A percentile compares a stretch with the other conserved stretches of the same genome.
phyloP scores from a whole-genome alignment of 2,797 vertebrate species.

The Sebastes steindachneri region DNA sequence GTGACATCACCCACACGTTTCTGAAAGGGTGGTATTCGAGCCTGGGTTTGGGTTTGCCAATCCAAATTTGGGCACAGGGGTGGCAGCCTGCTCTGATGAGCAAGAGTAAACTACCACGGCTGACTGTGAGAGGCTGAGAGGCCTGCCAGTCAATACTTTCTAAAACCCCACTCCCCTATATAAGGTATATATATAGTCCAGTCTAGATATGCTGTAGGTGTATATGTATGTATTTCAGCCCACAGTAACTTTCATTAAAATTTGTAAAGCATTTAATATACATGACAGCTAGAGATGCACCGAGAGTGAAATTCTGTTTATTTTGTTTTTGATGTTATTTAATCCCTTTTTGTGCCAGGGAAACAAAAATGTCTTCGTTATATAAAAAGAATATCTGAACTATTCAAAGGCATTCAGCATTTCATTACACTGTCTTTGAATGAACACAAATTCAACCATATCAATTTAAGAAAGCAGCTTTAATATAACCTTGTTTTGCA shows the following conservation, averaged over 20 bases:
- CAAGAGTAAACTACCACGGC: background rate
- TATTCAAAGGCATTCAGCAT: too few species aligned
- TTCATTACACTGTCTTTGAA: too few species aligned
- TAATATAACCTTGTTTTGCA: too few species aligned
- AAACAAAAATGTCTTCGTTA: too few species aligned
- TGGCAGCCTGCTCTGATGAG: slow-evolving; percentile 4
- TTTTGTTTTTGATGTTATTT: too few species aligned
- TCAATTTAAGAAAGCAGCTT: too few species aligned
- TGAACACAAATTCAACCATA: too few species aligned
- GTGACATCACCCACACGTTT: slow-evolving; percentile 41
- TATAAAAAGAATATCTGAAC: too few species aligned
- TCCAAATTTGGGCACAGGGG: slow-evolving; percentile 17
- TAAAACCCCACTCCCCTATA: background rate
- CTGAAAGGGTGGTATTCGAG: slow-evolving; percentile 20
- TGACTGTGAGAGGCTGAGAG: slow-evolving; percentile 13
- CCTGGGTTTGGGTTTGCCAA: slow-evolving; percentile 4
- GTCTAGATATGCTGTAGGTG: background rate
- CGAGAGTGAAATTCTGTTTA: too few species aligned
- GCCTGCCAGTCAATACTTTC: slow-evolving; percentile 10
- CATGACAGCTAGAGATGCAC: too few species aligned
- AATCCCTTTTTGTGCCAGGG: too few species aligned
- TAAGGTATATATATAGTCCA: background rate
- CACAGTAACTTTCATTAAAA: background rate
- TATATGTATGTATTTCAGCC: background rate
- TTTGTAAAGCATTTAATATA: background rate